phyloP scores from a whole-genome alignment of 2,113 vertebrate genomes.

The Orientallactaga bullata region DNA sequence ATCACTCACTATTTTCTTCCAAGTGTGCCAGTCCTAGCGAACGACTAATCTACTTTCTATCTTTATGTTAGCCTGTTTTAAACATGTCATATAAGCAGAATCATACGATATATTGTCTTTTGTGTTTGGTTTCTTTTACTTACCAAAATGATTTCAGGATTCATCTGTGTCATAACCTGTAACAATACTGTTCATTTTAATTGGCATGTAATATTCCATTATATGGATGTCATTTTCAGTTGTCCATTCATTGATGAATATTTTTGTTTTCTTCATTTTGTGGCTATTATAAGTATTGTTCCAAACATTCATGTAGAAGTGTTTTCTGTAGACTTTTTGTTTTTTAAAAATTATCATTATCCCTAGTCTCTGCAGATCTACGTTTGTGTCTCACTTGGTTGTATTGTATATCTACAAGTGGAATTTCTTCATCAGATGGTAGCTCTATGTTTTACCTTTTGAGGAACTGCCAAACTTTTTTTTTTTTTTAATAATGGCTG shows the following conservation, averaged over 20 bases:
- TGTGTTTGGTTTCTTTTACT: constrained; percentile 14
- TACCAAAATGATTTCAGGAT: constrained; percentile 22
- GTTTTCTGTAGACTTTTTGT: too few species aligned
- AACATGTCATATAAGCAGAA: neutral
- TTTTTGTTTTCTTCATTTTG: neutral
- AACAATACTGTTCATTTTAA: neutral
- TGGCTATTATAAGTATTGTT: neutral
- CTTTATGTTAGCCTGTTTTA: neutral
- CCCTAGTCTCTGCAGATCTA: neutral
- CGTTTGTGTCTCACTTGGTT: too few species aligned
- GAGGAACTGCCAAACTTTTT: neutral
- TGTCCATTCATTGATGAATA: neutral
- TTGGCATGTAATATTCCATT: constrained; percentile 12
- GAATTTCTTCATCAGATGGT: constrained; percentile 30
- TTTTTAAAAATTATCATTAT: neutral
- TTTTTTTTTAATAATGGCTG: too few species aligned
- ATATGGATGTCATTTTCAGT: neutral
- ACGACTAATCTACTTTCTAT: neutral
- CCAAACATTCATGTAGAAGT: too few species aligned
- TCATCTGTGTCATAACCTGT: neutral
- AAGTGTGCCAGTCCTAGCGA: neutral
- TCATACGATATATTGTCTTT: neutral
- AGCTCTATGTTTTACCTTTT: constrained; percentile 24
- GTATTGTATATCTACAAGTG: too few species aligned
- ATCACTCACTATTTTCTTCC: neutral